Evolutionary conservation across 2,888 invertebrate species (phyloP).

Genomic region (Drosophila kanekoi): DNA sequence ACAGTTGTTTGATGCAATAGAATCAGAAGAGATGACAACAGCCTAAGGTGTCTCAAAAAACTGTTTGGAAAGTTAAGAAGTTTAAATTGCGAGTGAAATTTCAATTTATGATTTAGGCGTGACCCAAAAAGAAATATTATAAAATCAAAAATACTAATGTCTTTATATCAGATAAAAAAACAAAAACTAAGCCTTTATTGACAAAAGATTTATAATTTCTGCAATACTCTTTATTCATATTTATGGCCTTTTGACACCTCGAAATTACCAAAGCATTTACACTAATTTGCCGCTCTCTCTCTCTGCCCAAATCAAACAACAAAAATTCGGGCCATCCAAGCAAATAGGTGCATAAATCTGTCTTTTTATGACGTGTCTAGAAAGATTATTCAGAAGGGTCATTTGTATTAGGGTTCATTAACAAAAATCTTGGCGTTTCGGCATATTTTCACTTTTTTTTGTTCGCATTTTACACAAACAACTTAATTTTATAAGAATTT

Average conservation of each 20-base stretch:
- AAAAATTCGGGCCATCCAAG: conserved; percentile 10
- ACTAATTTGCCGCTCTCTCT: conserved; percentile 45
- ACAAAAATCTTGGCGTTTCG: conserved; percentile 5
- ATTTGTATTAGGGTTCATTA: conserved; percentile 42
- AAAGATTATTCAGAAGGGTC: conserved; percentile 51
- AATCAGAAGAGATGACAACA: conserved; percentile 15
- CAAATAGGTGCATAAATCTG: conserved; percentile 56
- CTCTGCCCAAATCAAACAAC: conserved; percentile 12
- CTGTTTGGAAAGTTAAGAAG: conserved; percentile 43
- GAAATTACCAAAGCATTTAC: conserved; percentile 22
- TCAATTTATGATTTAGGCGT: neutral
- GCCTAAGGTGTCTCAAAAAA: conserved; percentile 3
- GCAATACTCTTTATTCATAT: conserved; percentile 38
- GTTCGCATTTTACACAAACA: conserved; percentile 34
- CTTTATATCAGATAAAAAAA: conserved; percentile 1
- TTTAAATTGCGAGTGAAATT: conserved; percentile 37
- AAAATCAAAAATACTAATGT: conserved; percentile 23
- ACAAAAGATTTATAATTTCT: conserved; percentile 34
- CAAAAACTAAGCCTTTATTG: conserved; percentile 52
- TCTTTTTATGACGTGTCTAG: conserved; percentile 32
- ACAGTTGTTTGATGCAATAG: conserved; percentile 37
- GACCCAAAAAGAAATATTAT: conserved; percentile 25
- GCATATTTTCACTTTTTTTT: conserved; percentile 56
- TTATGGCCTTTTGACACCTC: conserved; percentile 43
- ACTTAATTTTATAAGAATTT: conserved; percentile 42